Evolutionary conservation across 2,888 invertebrate genomes (phyloP), one percentile per base, ranked within the genome.

Genomic region (Protula sp.): DNA sequence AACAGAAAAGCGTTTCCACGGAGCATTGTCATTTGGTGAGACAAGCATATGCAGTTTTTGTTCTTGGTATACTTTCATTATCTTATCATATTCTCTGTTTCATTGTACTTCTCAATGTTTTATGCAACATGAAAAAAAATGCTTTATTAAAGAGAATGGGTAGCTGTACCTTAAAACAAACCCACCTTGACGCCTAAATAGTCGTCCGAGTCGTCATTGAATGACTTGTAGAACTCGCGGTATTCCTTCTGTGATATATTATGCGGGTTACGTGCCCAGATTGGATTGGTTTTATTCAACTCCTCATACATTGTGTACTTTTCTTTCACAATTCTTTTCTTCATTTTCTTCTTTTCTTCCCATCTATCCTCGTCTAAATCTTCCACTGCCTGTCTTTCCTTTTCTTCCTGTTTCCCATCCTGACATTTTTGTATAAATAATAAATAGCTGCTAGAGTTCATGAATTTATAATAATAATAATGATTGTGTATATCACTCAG

Each of bases 291-390:
- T 82, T 98, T 98, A 87, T 99, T 99, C 51, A 99, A 83, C 79
- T 98, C 97, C 81, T 99, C 98, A 78, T 98, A 97, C 77, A 98
- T 98, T 0, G 89, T 90, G 84, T 97, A 99, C 81, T 95, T 98
- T 75, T 98, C 98, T 82, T 84, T 97, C 75, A 98, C 91, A 53
- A 92, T 98, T 84, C 95, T 98, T 85, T 92, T 94, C 84, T 94
- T 94, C 82, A 93, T 92, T 81, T 90, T 89, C 63, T 81, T 60
- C 52, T 64, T 62, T 22, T 60, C 58, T 14, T 64, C 67, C 9
- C 68, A 67, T 5, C 68, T 67, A 38, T 66, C 65, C 53, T 63
- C 60, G 58, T 65, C 67, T 28, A 67, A 54, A 59, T 67, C 67
- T 50, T 68, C 68, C 47, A 69, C 66, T 59, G 65, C 68, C 2